A percentile compares a stretch with the other conserved stretches of the same genome.
Conservation (phyloP, 2,888 invertebrate genomes). For the Ametastegia equiseti region DNA sequence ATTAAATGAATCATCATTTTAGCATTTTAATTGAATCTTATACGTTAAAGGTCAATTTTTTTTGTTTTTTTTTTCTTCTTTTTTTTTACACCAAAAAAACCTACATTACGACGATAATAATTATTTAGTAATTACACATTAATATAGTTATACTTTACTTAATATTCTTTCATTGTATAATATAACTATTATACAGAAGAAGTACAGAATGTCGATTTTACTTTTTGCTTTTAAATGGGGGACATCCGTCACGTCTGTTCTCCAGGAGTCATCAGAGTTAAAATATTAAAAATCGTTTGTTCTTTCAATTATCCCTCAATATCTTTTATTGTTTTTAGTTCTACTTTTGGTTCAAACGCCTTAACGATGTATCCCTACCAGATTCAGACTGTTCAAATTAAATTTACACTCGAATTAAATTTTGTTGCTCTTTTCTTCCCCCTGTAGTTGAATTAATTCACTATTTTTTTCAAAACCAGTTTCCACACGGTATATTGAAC, state of each 20-base stretch:
- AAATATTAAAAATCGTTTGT: slow-evolving; percentile 49
- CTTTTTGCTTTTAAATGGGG: slow-evolving; percentile 43
- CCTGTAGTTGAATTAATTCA: slow-evolving; percentile 13
- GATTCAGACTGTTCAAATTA: slow-evolving; percentile 13
- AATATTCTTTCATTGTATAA: slow-evolving; percentile 61
- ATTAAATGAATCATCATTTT: slow-evolving; percentile 59
- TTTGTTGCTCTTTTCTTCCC: background rate
- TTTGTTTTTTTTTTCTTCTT: background rate
- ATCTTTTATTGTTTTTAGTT: slow-evolving; percentile 50
- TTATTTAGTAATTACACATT: slow-evolving; percentile 73
- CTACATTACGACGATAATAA: slow-evolving; percentile 74
- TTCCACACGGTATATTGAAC: slow-evolving; percentile 11
- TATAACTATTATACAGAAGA: slow-evolving; percentile 73
- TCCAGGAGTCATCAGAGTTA: slow-evolving; percentile 39
- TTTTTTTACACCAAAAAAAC: slow-evolving; percentile 72
- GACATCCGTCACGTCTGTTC: slow-evolving; percentile 22
- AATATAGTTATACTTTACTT: slow-evolving; percentile 15
- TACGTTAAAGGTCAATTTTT: slow-evolving; percentile 67
- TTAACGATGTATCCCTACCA: no score
- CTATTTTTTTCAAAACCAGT: slow-evolving; percentile 31
- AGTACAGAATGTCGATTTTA: slow-evolving; percentile 68
- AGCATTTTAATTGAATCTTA: slow-evolving; percentile 65
- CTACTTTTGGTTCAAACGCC: no score
- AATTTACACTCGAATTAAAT: slow-evolving; percentile 3
- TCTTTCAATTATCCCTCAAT: slow-evolving; percentile 20